Percentiles rank a stretch among this genome's conserved stretches.
Conservation (phyloP, 2,888 invertebrate genomes). For the Agrochola lychnidis region DNA sequence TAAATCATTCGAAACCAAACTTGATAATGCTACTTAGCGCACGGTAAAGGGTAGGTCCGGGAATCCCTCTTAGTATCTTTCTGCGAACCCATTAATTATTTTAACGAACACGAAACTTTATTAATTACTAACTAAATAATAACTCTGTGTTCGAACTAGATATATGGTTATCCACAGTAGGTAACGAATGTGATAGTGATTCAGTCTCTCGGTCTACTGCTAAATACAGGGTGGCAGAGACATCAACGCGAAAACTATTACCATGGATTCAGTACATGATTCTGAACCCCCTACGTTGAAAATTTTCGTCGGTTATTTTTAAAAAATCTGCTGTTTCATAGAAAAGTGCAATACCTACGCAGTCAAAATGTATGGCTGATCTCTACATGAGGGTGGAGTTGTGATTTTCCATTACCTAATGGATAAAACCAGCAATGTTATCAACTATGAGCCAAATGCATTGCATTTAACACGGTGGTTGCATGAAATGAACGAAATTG, state of each 20-base stretch:
- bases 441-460: constrained; percentile 16
- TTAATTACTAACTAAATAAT: too few species aligned
- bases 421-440: constrained; percentile 1
- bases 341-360: too few species aligned
- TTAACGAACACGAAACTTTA: background rate
- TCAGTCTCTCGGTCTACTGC: background rate
- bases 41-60: background rate
- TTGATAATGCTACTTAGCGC: background rate
- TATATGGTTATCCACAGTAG: background rate
- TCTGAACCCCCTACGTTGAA: too few species aligned
- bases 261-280: too few species aligned
- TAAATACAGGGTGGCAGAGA: too few species aligned
- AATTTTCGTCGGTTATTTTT: too few species aligned
- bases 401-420: constrained; percentile 15
- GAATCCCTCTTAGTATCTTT: background rate
- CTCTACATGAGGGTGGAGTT: background rate
- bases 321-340: too few species aligned
- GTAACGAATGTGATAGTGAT: background rate
- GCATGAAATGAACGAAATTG: background rate
- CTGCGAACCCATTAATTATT: background rate
- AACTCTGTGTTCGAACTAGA: too few species aligned
- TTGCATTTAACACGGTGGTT: background rate
- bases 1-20: background rate
- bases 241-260: too few species aligned
- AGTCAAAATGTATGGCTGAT: too few species aligned